Percentiles rank a stretch among this genome's conserved stretches.
Evolutionary conservation across 2,797 vertebrate genomes (phyloP).

Genomic region (Spinus olivaceus): DNA sequence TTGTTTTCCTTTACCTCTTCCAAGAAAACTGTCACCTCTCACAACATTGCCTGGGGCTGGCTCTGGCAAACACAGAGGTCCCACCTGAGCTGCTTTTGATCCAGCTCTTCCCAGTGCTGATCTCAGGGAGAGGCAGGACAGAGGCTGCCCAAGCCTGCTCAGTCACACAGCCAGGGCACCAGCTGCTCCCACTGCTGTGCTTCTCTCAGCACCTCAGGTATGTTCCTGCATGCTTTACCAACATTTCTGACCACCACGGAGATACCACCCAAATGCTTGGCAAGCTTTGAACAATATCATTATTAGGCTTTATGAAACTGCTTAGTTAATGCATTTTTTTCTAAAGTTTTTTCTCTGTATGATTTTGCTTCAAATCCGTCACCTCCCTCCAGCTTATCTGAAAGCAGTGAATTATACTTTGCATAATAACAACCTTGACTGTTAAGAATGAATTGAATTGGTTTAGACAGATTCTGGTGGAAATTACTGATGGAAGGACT

Average conservation of each 20-base stretch:
- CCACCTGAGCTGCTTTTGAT: neutral
- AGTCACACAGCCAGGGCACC: neutral
- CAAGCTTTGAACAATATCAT: neutral
- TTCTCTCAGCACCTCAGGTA: neutral
- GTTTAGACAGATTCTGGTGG: neutral
- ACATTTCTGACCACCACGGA: neutral
- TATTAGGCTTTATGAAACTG: neutral
- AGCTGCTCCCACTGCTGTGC: rapidly evolving
- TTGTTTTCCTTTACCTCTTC: neutral
- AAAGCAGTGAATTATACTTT: neutral
- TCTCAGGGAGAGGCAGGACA: neutral
- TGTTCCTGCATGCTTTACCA: neutral
- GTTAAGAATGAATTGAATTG: neutral
- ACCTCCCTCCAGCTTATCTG: neutral
- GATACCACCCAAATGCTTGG: neutral
- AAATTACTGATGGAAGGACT: neutral
- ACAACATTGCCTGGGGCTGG: neutral
- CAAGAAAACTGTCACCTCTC: neutral
- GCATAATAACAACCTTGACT: neutral
- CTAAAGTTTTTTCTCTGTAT: rapidly evolving
- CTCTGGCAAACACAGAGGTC: neutral
- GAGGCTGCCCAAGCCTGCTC: neutral
- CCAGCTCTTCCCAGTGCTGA: neutral
- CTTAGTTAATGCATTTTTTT: neutral
- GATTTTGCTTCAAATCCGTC: neutral